Evolutionary conservation across 2,113 vertebrate species (phyloP).

Genomic region (Odontesthes bonariensis): DNA sequence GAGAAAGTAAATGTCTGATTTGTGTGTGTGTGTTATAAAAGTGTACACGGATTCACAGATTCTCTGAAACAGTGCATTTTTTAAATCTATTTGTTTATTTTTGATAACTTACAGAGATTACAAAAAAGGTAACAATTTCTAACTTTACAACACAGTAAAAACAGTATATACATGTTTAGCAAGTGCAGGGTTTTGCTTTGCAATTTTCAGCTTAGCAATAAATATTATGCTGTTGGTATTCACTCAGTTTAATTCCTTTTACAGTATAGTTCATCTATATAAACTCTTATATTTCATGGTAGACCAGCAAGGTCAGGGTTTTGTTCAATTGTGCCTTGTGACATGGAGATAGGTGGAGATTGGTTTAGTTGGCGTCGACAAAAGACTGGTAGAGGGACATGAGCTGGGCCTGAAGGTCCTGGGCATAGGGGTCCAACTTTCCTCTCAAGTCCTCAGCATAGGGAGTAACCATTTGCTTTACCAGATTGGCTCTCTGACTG

Average conservation of each 20-base stretch:
- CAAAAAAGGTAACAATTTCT: conserved; percentile 39
- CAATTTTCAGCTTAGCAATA: conserved; percentile 56
- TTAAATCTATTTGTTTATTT: conserved; percentile 54
- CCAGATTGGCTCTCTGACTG: conserved; percentile 59
- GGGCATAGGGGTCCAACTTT: conserved; percentile 73
- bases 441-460: conserved; percentile 75
- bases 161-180: conserved; percentile 65
- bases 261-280: conserved; percentile 42
- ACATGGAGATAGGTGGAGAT: background rate
- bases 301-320: conserved; percentile 35
- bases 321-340: conserved; percentile 8
- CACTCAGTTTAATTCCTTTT: conserved; percentile 30
- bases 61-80: background rate
- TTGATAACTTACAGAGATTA: conserved; percentile 54
- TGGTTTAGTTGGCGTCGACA: conserved; percentile 62
- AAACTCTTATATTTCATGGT: conserved; percentile 35
- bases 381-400: conserved; percentile 70
- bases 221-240: conserved; percentile 47
- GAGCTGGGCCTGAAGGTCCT: conserved; percentile 72
- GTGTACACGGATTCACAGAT: background rate
- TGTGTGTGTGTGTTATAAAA: background rate
- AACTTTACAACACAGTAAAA: conserved; percentile 53
- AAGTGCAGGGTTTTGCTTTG: conserved; percentile 48
- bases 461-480: conserved; percentile 75
- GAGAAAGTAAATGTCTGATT: background rate